Evolutionary conservation across 2,797 vertebrate genomes (phyloP).

Genomic region (Bradypodion pumilum): DNA sequence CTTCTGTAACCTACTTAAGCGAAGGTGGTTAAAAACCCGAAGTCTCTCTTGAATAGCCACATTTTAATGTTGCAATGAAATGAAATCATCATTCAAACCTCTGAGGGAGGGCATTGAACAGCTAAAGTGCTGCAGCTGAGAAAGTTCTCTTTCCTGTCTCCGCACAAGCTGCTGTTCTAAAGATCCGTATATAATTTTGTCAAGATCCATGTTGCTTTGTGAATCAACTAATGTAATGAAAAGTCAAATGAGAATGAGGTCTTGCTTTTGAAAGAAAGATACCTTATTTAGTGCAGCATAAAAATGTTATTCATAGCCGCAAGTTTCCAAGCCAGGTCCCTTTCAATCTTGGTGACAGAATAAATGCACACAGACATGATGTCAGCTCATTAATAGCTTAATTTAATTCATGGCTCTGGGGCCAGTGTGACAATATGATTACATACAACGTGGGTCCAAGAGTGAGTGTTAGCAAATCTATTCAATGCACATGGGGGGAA

Average conservation of each 20-base stretch:
- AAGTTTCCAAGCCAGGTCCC: conserved; percentile 5
- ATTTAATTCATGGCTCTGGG: conserved; percentile 25
- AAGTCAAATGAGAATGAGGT: conserved; percentile 8
- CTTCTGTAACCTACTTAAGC: too few relatives aligned
- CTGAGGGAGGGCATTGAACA: too few relatives aligned
- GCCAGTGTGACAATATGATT: conserved; percentile 44
- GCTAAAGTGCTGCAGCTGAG: too few relatives aligned
- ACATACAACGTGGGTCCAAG: conserved; percentile 15
- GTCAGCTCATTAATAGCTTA: conserved; percentile 9
- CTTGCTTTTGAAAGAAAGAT: conserved; percentile 7
- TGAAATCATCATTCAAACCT: too few relatives aligned
- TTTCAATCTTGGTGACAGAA: conserved; percentile 19
- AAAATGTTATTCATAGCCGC: not conserved
- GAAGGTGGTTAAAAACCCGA: too few relatives aligned
- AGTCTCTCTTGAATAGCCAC: too few relatives aligned
- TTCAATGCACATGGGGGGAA: conserved; percentile 31
- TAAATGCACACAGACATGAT: not conserved
- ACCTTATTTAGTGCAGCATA: rapidly evolving
- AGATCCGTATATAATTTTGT: not conserved
- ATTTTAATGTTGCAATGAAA: too few relatives aligned
- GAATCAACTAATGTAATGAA: not conserved
- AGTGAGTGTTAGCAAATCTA: conserved; percentile 23
- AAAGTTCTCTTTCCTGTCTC: too few relatives aligned
- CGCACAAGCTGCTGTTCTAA: too few relatives aligned
- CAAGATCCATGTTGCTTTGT: not conserved